Evolutionary conservation across 2,888 invertebrate species (phyloP), one percentile per base, ranked within the genome.

Genomic region (Tuberolachnus salignus): DNA sequence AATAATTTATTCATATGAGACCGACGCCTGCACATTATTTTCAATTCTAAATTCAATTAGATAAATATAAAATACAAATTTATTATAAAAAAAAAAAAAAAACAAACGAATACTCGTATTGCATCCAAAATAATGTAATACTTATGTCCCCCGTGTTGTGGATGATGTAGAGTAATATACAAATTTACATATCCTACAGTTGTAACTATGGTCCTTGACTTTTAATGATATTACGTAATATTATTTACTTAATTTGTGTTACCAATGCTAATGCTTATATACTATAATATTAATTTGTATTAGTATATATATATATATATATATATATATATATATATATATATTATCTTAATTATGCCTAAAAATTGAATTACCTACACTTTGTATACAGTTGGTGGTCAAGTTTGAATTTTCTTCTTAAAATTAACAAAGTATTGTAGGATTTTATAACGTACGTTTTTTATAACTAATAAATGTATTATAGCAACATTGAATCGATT

Each of bases 121-220:
- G 14, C 4, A 55, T 61, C 19, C 49, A 61, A 61, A 72, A 13
- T n/a, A n/a, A n/a, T n/a, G 19, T 49, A 61, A 4, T 61, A 4
- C 49, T 49, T 26, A 49, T 49, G 19, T 19, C 49, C 49, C 21
- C 49, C 49, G 3, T 19, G 1, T 19, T n/a, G 26, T 34, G 59
- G 4, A 34, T 59, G 4, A 34, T 59, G 11, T n/a, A 21, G 19
- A 34, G 59, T 34, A 72, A 49, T 34, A 42, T 70, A 55, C 21
- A 59, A 49, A 71, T 26, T 34, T 19, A 61, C 26, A 59, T 59
- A 49, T 71, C 26, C 14, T 19, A 19, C n/a, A 51, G 9, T 64
- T 44, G n/a, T n/a, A 57, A 4, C 9, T 13, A 34, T 34, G n/a
- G 26, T 66, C 57, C 75, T 75, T 66, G 66, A 57, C 21, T 73